Conservation (phyloP, 2,113 vertebrate genomes). For the Mionectes macconnelli region DNA sequence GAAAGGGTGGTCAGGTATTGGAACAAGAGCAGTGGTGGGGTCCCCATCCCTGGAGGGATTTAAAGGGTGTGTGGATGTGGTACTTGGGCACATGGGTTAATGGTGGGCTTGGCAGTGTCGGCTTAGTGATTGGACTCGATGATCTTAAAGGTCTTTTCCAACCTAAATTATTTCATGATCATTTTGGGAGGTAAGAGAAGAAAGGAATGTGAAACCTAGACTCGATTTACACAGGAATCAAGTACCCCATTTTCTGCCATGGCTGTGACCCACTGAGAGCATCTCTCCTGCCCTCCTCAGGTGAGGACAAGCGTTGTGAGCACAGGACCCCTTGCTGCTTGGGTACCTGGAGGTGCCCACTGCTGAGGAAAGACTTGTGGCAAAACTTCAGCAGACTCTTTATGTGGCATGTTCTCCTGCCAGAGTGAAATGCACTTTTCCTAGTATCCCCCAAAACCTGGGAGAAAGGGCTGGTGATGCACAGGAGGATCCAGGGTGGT, state of each 20-base stretch:
- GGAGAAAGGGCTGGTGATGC: fast-evolving
- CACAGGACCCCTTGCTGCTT: background rate
- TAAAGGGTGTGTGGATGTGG: background rate
- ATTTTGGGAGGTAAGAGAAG: background rate
- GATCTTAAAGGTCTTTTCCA: background rate
- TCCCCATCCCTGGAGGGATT: background rate
- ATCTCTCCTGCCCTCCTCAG: background rate
- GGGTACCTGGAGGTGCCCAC: background rate
- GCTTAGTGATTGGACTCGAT: fast-evolving
- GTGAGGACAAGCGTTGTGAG: fast-evolving
- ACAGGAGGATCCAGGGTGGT: background rate
- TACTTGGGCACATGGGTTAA: background rate
- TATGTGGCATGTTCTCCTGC: fast-evolving
- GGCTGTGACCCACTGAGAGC: background rate
- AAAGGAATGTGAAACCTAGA: background rate
- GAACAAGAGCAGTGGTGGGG: background rate
- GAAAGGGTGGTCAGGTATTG: background rate
- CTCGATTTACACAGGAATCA: background rate
- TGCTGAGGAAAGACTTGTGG: background rate
- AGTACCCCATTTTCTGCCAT: background rate
- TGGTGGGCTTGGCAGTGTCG: background rate
- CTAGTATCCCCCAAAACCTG: fast-evolving
- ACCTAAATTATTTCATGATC: background rate
- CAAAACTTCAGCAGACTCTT: background rate
- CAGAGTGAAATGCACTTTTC: background rate